Evolutionary conservation across 2,797 vertebrate genomes (phyloP).

Genomic region (Syngnathus rostellatus): DNA sequence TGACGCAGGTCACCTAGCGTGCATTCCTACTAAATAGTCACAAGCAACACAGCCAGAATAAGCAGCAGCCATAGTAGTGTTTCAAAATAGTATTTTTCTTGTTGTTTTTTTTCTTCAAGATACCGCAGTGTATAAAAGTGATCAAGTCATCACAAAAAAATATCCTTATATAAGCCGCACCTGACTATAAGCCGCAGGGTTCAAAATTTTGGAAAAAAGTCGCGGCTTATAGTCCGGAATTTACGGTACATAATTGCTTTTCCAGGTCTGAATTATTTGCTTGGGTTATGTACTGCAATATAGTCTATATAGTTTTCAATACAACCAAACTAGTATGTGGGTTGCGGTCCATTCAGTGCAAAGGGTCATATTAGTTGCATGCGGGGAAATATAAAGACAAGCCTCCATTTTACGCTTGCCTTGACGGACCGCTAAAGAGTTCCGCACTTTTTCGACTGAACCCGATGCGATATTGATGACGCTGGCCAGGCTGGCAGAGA

Average conservation of each 20-base stretch:
- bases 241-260: neutral
- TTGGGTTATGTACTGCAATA: neutral
- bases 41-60: too few species aligned
- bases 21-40: too few species aligned
- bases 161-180: too few species aligned
- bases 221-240: too few species aligned
- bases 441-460: constrained; percentile 53
- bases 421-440: constrained; percentile 37
- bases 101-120: too few species aligned
- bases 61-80: too few species aligned
- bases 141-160: too few species aligned
- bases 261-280: neutral
- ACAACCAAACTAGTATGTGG: neutral
- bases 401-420: constrained; percentile 29
- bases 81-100: too few species aligned
- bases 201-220: too few species aligned
- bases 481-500: constrained; percentile 38
- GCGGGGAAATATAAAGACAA: constrained; percentile 43
- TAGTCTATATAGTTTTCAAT: neutral
- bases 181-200: too few species aligned
- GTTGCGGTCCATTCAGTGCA: constrained; percentile 3
- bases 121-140: too few species aligned
- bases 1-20: too few species aligned
- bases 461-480: constrained; percentile 63
- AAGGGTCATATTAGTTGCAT: constrained; percentile 11